Conservation (phyloP, 2,113 vertebrate genomes). For the Zosterops pallidus region DNA sequence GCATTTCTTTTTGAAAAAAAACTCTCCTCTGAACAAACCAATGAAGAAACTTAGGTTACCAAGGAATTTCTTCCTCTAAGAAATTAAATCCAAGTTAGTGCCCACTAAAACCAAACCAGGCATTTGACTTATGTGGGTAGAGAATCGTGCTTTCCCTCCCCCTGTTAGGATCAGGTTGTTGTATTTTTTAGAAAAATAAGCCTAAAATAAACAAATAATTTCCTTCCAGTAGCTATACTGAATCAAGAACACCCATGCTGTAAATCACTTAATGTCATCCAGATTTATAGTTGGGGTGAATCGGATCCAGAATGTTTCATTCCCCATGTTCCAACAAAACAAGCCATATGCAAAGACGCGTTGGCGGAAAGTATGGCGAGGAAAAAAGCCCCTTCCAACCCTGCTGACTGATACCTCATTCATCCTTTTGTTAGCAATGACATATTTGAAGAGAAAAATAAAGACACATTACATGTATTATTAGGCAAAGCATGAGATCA, state of each 20-base stretch:
- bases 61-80: not conserved
- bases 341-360: not conserved
- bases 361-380: not conserved
- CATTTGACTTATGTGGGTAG: not conserved
- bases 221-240: slow-evolving; percentile 30
- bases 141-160: not conserved
- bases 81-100: not conserved
- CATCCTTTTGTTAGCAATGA: not conserved
- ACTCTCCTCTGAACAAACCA: not conserved
- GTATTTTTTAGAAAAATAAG: slow-evolving; percentile 1
- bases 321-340: not conserved
- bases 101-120: not conserved
- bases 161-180: not conserved
- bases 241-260: not conserved
- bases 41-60: not conserved
- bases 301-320: not conserved
- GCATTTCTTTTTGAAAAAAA: not conserved
- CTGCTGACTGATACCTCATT: not conserved
- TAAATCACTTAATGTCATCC: slow-evolving; percentile 24
- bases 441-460: not conserved
- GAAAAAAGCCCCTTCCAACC: not conserved
- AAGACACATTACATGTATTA: not conserved
- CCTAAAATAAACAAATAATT: slow-evolving; percentile 38
- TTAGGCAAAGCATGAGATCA: not conserved
- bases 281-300: slow-evolving; percentile 10